phyloP scores from a whole-genome alignment of 2,797 vertebrate genomes.

The Acanthis flammea region DNA sequence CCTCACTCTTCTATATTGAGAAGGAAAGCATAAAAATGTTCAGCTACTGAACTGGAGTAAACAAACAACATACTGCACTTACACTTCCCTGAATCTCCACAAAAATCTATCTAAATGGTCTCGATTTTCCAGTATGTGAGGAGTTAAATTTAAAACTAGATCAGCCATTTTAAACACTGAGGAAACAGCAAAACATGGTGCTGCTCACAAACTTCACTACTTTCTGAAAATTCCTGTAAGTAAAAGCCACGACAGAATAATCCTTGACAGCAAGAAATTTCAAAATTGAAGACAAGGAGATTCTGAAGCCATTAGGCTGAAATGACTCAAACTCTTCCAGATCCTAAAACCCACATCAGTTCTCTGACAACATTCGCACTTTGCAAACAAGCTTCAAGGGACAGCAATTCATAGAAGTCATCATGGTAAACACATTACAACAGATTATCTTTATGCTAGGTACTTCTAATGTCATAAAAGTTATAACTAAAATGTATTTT shows the following conservation, averaged over 20 bases:
- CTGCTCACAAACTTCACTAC: not conserved
- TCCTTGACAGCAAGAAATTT: not conserved
- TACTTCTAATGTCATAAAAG: not conserved
- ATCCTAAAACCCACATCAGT: not conserved
- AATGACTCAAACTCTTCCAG: not conserved
- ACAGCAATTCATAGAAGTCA: not conserved
- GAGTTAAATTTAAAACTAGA: not conserved
- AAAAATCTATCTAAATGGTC: not conserved
- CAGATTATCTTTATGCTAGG: not conserved
- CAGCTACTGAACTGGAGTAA: not conserved
- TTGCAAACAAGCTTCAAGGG: not conserved
- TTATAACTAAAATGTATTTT: not conserved
- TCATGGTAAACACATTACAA: not conserved
- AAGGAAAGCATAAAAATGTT: not conserved
- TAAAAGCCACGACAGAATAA: not conserved
- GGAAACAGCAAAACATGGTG: not conserved
- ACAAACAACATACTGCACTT: not conserved
- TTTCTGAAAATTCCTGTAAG: not conserved
- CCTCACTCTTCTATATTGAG: not conserved
- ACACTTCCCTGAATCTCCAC: not conserved
- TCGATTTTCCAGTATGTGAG: not conserved
- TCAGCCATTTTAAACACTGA: not conserved
- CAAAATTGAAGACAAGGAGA: not conserved
- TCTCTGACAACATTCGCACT: not conserved
- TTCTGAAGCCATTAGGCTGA: not conserved